Conservation (phyloP, 2,888 invertebrate species). For the Zootermopsis nevadensis region DNA sequence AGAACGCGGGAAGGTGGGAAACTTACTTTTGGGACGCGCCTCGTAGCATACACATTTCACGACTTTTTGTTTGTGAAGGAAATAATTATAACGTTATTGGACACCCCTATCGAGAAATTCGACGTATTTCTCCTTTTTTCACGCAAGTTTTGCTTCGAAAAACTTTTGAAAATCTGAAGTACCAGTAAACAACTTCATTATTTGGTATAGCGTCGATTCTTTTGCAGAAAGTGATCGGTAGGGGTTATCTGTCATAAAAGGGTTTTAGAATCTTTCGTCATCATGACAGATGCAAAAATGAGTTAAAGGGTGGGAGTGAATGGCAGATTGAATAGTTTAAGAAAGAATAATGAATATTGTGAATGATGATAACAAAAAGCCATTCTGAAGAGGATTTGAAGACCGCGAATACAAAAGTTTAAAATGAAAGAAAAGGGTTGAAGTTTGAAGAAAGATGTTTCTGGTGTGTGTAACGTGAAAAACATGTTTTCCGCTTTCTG, state of each 20-base stretch:
- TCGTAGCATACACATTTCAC: background rate
- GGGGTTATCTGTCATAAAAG: slow-evolving; percentile 21
- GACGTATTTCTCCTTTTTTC: background rate
- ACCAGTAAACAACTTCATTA: slow-evolving; percentile 38
- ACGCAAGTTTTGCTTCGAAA: slow-evolving; percentile 32
- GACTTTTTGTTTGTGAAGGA: background rate
- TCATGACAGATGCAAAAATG: slow-evolving; percentile 38
- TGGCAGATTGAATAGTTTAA: background rate
- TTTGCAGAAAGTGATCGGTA: background rate
- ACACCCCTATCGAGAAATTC: background rate
- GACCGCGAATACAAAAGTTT: slow-evolving; percentile 26
- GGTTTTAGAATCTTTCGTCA: slow-evolving; percentile 34
- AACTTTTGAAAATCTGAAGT: slow-evolving; percentile 34
- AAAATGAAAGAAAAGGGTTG: slow-evolving; percentile 24
- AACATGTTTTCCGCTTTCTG: slow-evolving; percentile 48
- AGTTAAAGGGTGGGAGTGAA: slow-evolving; percentile 16
- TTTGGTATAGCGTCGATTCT: background rate
- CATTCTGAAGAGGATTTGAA: slow-evolving; percentile 40
- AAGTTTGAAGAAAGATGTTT: slow-evolving; percentile 23
- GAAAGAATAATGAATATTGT: background rate
- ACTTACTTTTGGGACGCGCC: no score
- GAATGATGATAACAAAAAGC: slow-evolving; percentile 15
- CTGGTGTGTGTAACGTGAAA: slow-evolving; percentile 31
- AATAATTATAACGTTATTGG: background rate
- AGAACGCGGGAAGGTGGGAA: no score